Evolutionary conservation across 2,888 invertebrate species (phyloP).

Genomic region (Heteropelma amictum): DNA sequence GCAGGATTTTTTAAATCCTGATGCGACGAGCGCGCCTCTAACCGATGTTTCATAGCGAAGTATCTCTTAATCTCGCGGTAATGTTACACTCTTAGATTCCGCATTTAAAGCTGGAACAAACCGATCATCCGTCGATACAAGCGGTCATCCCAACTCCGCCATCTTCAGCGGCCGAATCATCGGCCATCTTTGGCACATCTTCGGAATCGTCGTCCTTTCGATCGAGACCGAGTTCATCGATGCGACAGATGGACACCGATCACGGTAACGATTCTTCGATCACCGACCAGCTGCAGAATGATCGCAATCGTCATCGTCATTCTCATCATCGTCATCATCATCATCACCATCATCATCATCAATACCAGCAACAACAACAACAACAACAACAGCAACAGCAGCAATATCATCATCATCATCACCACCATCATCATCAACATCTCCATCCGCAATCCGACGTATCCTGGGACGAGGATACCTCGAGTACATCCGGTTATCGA

Average conservation of each 20-base stretch:
- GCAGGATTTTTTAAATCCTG: no score
- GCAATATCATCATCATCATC: slow-evolving; percentile 64
- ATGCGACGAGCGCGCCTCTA: no score
- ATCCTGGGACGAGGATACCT: slow-evolving; percentile 88
- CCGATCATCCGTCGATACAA: slow-evolving; percentile 63
- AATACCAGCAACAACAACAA: slow-evolving; percentile 58
- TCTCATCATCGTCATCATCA: slow-evolving; percentile 61
- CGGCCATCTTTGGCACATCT: slow-evolving; percentile 64
- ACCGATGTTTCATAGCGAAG: no score
- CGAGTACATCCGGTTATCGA: slow-evolving; percentile 91
- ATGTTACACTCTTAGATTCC: slow-evolving; percentile 73
- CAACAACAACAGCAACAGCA: slow-evolving; percentile 68
- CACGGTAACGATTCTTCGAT: slow-evolving; percentile 33
- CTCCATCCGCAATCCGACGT: slow-evolving; percentile 81
- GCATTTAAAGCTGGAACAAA: slow-evolving; percentile 79
- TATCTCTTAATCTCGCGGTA: neutral
- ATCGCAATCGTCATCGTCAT: slow-evolving; percentile 64
- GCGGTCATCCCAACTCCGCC: slow-evolving; percentile 60
- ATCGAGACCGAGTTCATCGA: slow-evolving; percentile 64
- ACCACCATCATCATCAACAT: slow-evolving; percentile 64
- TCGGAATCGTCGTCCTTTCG: slow-evolving; percentile 69
- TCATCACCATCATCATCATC: slow-evolving; percentile 64
- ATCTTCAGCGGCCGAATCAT: slow-evolving; percentile 60
- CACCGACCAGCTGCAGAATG: slow-evolving; percentile 59
- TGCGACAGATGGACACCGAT: slow-evolving; percentile 62